phyloP scores from a whole-genome alignment of 2,113 vertebrate genomes.

The Hemicordylus capensis region DNA sequence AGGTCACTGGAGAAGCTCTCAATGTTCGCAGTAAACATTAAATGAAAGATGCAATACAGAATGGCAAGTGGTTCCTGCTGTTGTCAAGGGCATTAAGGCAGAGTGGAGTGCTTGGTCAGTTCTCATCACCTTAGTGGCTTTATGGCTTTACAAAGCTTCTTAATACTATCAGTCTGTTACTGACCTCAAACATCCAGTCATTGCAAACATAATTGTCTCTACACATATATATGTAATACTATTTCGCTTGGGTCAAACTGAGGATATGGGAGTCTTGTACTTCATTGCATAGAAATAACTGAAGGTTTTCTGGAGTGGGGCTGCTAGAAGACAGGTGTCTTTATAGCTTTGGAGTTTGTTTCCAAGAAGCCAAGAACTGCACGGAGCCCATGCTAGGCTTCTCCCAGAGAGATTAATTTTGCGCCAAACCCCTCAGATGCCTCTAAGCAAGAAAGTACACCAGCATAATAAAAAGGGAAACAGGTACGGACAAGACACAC shows the following conservation, averaged over 20 bases:
- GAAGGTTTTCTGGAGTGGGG: background rate
- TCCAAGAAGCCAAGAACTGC: slow-evolving; percentile 8
- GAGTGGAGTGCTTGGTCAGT: slow-evolving; percentile 75
- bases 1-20: slow-evolving; percentile 69
- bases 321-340: background rate
- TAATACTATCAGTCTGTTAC: slow-evolving; percentile 1
- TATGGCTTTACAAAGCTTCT: slow-evolving; percentile 38
- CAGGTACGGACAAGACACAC: background rate
- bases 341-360: slow-evolving; percentile 35
- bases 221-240: background rate
- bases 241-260: slow-evolving; percentile 35
- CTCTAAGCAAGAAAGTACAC: slow-evolving; percentile 8
- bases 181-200: slow-evolving; percentile 11
- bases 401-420: background rate
- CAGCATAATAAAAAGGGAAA: background rate
- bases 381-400: background rate
- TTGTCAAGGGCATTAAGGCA: slow-evolving; percentile 79
- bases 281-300: slow-evolving; percentile 76
- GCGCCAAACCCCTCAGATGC: background rate
- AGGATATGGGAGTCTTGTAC: slow-evolving; percentile 5
- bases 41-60: slow-evolving; percentile 41
- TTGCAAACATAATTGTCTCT: background rate
- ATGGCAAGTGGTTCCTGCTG: slow-evolving; percentile 54
- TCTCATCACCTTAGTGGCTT: slow-evolving; percentile 55
- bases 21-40: slow-evolving; percentile 73